Base-by-base conservation (phyloP, 2,888 invertebrate species). In the Apamea monoglypha region DNA sequence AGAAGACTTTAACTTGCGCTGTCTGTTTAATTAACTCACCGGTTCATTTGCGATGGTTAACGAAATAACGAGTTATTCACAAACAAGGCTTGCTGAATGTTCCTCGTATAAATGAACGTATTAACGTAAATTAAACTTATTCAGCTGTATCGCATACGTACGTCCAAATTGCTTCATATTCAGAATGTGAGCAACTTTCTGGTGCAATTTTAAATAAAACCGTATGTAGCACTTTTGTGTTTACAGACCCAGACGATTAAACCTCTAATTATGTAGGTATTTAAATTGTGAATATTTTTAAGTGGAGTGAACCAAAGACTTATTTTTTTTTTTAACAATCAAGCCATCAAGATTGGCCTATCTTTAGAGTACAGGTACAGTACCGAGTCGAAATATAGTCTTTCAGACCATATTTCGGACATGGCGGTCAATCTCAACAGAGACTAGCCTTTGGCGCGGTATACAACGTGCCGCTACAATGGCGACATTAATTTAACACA, bases 11-110 rank as follows among this genome's bases (percentile, higher is more conserved):
- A 70, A 36, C 56, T 18, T 18, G 18, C 47, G 44, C n/a, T 40
- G 47, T 64, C 25, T 10, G 66, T 44, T 73, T 86, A 68, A 83
- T 83, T 69, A 61, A 72, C 53, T 69, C 50, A 14, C 75, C 56
- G 36, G 69, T 83, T 75, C 68, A 78, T 87, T 84, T 56, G 18
- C 21, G 25, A 77, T 50, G 76, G 47, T 78, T 83, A 14, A 44
- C 36, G 21, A 79, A 79, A 56, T 85, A 85, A 85, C 76, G 73
- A 80, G 85, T 73, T 85, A 85, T 85, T 64, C 47, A 81, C 68
- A 69, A 69, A 81, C 64, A 76, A 74, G 61, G n/a, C 21, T 16
- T 53, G 72, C 84, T 76, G 74, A 77, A 47, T 79, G 53, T 47
- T 44, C 21, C 25, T 44, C 63, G 21, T 56, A 6, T 78, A 74